Percentiles rank a stretch among this genome's conserved stretches.
Evolutionary conservation across 2,888 invertebrate genomes (phyloP).

Genomic region (Plebejus anna): DNA sequence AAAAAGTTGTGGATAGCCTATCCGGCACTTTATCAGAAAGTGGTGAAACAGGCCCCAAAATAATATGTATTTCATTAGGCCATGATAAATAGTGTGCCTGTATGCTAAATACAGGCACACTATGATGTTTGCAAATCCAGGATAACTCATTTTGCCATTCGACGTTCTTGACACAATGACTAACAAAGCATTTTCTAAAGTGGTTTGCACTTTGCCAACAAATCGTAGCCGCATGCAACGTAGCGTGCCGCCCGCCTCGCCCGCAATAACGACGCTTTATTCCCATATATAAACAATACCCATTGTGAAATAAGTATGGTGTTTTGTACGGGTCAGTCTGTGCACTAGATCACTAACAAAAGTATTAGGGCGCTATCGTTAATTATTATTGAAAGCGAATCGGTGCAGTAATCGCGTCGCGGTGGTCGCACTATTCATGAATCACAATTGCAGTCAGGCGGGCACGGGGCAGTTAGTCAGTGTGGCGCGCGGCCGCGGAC

Average conservation of each 20-base stretch:
- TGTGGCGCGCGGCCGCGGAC: slow-evolving; percentile 59
- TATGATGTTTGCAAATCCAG: neutral
- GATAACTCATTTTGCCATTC: neutral
- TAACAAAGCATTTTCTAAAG: slow-evolving; percentile 61
- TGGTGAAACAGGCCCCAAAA: too few relatives aligned
- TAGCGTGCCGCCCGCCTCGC: slow-evolving; percentile 42
- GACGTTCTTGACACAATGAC: slow-evolving; percentile 1
- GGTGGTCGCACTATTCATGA: slow-evolving; percentile 38
- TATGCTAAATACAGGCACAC: neutral
- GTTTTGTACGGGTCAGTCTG: slow-evolving; percentile 53
- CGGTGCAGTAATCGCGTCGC: slow-evolving; percentile 35
- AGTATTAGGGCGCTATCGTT: slow-evolving; percentile 5
- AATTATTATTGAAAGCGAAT: slow-evolving; percentile 30
- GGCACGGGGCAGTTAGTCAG: slow-evolving; percentile 47
- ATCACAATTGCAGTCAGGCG: slow-evolving; percentile 32
- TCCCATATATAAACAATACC: slow-evolving; percentile 64
- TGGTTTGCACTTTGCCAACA: slow-evolving; percentile 40
- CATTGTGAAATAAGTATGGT: slow-evolving; percentile 46
- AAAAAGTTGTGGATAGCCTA: too few relatives aligned
- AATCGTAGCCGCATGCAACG: slow-evolving; percentile 43
- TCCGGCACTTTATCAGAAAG: too few relatives aligned
- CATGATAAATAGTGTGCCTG: neutral
- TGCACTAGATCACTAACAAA: neutral
- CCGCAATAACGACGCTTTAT: slow-evolving; percentile 38
- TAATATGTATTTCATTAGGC: neutral